These are phyloP conservation scores for Loxodonta africana DNA, from an alignment of 2,113 vertebrate species.

Conservation along the genomic window DNA sequence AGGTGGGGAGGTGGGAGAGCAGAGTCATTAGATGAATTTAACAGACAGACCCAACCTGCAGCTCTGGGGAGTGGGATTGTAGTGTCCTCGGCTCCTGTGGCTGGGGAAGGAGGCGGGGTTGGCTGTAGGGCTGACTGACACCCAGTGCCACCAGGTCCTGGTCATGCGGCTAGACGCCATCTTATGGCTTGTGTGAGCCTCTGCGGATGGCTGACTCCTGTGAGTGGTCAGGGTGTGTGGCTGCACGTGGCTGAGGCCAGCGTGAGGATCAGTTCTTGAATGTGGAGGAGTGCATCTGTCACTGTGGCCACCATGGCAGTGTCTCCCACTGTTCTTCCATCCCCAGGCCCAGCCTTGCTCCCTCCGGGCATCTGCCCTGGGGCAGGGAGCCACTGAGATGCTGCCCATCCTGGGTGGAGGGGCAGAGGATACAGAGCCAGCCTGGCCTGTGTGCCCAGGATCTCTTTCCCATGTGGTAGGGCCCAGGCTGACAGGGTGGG, in stretches of 20 bases:
- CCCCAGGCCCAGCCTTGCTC: neutral
- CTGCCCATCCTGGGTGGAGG: neutral
- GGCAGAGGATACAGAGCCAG: no score
- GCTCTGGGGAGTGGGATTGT: neutral
- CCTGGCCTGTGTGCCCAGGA: neutral
- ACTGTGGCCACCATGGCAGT: neutral
- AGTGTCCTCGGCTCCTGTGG: conserved; percentile 70
- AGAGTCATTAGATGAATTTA: neutral
- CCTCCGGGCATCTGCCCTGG: neutral
- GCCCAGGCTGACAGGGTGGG: neutral
- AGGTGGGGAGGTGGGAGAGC: neutral
- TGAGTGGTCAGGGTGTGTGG: neutral
- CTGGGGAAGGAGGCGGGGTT: conserved; percentile 84
- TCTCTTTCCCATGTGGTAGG: neutral
- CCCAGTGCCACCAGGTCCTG: neutral
- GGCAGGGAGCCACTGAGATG: neutral
- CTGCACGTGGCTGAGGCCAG: neutral
- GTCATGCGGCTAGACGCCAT: neutral
- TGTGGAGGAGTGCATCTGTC: neutral
- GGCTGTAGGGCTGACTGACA: conserved; percentile 73
- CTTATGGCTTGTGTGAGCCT: neutral
- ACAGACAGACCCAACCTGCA: rapidly evolving
- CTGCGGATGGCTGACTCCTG: neutral
- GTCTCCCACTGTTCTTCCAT: rapidly evolving
- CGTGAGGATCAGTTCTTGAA: neutral